Percentiles rank a stretch among this genome's conserved stretches.
phyloP scores from a whole-genome alignment of 2,888 invertebrate genomes.

The Netelia virgata region DNA sequence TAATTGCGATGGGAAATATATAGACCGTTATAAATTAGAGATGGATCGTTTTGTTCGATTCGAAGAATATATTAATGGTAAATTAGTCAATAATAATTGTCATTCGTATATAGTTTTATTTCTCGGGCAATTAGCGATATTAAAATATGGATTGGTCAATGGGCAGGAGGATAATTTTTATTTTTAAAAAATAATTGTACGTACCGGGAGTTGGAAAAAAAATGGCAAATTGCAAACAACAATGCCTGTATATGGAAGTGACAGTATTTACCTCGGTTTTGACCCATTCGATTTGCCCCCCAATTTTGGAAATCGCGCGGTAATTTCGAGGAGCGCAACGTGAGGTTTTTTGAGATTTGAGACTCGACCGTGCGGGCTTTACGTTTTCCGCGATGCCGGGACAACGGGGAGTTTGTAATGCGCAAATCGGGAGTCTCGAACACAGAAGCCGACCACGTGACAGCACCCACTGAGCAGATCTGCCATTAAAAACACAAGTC shows the following conservation, averaged over 20 bases:
- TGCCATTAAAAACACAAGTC: not conserved
- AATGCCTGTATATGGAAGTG: not conserved
- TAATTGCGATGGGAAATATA: not conserved
- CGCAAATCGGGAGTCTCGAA: not conserved
- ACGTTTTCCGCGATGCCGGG: not conserved
- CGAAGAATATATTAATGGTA: not conserved
- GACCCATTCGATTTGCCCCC: not conserved
- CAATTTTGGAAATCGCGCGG: not conserved
- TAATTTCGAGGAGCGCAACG: not conserved
- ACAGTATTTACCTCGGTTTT: not conserved
- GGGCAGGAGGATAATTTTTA: not conserved
- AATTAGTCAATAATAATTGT: too few species aligned
- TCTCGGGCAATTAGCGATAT: too few species aligned
- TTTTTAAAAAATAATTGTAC: not conserved
- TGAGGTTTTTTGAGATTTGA: not conserved
- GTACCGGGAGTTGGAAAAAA: not conserved
- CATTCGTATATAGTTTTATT: too few species aligned
- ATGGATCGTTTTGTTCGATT: not conserved
- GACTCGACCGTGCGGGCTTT: not conserved
- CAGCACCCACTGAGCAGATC: slow-evolving; percentile 1
- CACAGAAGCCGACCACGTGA: not conserved
- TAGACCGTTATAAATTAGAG: not conserved
- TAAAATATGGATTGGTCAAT: too few species aligned
- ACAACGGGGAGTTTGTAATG: not conserved
- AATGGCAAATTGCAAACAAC: not conserved